Base-by-base conservation (phyloP, 1,140 invertebrate species). In the Lanistes nyassanus region DNA sequence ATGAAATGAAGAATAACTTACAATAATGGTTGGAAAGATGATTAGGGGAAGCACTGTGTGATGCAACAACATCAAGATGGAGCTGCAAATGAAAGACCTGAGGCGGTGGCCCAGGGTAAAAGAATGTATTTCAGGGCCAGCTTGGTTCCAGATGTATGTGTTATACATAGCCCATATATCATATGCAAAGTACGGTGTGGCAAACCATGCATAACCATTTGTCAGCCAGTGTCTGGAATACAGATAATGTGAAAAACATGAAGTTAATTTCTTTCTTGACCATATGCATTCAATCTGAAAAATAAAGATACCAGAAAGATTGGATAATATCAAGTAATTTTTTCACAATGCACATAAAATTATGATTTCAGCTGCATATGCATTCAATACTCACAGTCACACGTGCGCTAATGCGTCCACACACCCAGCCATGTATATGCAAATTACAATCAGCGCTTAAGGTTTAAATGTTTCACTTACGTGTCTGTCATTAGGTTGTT, bases 121-220 rank as follows among this genome's bases (percentile, higher is more conserved):
- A 36, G 80, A 42, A 80, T 85, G 68, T 19, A 76, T 7, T 29
- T 78, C n/a, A 5, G 47, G 36, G 23, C 19, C 62, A 66, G 74
- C 64, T 39, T 80, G 64, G 7, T 73, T 64, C 53, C 83, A 78
- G 19, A 75, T 70, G 69, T 85, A 83, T 29, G 80, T 81, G 11
- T 80, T 81, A 76, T 86, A 88, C 85, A 88, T 88, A 34, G 84
- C 93, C 92, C 92, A 93, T 66, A 93, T 92, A 85, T 94, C 93
- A 81, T 94, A 94, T 85, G 93, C 91, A 84, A 94, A 94, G 85
- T 94, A 94, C 1, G 94, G 93, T 42, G 93, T 91, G 6, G 92
- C 93, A 86, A 94, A 94, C 92, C 92, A 94, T 0, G 93, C 93
- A 87, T 94, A 94, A 0, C 92, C 91, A 83, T 94, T 93, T 29